phyloP scores from a whole-genome alignment of 2,888 invertebrate species.

The Pachliopta kotzebuea region DNA sequence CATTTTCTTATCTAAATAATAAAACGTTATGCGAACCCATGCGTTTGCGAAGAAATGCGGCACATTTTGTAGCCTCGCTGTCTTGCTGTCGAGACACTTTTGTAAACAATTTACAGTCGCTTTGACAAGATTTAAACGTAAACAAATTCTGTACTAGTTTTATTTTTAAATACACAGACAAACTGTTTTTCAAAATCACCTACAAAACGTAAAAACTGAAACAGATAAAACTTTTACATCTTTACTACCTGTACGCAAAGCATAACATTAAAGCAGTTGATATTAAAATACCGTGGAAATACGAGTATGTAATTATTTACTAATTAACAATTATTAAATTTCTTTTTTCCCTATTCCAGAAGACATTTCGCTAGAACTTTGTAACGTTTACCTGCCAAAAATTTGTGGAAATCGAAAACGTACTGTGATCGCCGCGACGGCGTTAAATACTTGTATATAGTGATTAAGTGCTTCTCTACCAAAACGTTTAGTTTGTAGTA shows the following conservation, averaged over 20 bases:
- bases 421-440: constrained; percentile 70
- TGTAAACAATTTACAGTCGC: constrained; percentile 5
- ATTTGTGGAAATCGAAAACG: constrained; percentile 36
- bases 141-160: constrained; percentile 15
- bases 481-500: constrained; percentile 53
- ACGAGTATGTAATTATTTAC: constrained; percentile 8
- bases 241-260: not conserved
- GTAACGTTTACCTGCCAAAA: constrained; percentile 33
- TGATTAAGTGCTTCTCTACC: constrained; percentile 63
- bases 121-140: constrained; percentile 4
- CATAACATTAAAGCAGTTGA: not conserved
- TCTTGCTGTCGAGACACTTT: no score
- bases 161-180: not conserved
- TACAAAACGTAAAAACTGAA: constrained; percentile 8
- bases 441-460: constrained; percentile 60
- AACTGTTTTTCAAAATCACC: not conserved
- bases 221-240: constrained; percentile 11
- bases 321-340: not conserved
- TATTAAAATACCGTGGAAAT: constrained; percentile 31
- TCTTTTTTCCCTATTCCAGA: constrained; percentile 33
- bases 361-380: constrained; percentile 28
- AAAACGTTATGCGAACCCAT: not conserved
- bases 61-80: no score
- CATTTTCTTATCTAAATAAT: not conserved
- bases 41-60: no score